Conservation (phyloP, 2,888 invertebrate genomes). For the Liopterus haemorrhoidalis region DNA sequence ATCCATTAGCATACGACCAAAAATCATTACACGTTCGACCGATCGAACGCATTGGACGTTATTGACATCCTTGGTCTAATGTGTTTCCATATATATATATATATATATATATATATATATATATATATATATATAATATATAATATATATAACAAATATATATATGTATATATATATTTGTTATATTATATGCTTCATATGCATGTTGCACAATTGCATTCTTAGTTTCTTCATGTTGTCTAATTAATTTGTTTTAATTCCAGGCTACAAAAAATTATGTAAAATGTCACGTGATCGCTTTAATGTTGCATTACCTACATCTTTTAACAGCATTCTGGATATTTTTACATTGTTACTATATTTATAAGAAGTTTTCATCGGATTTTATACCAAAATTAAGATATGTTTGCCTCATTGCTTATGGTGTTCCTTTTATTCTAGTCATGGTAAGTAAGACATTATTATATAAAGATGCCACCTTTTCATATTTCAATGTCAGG, state of each 20-base stretch:
- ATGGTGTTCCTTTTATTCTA: constrained; percentile 57
- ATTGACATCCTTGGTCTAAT: no score
- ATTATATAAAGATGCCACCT: neutral
- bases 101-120: no score
- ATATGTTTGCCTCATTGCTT: constrained; percentile 56
- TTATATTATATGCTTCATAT: neutral
- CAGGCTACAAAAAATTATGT: constrained; percentile 59
- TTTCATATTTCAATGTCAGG: constrained; percentile 1
- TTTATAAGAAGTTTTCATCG: constrained; percentile 52
- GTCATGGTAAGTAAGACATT: constrained; percentile 56
- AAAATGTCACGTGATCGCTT: constrained; percentile 61
- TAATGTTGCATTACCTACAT: constrained; percentile 64
- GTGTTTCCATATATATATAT: no score
- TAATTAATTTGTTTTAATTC: constrained; percentile 28
- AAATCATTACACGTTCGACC: no score
- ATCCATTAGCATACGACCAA: no score
- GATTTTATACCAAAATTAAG: constrained; percentile 49
- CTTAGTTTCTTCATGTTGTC: neutral
- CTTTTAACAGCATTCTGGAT: constrained; percentile 66
- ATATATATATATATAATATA: no score
- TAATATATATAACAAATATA: no score
- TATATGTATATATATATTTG: neutral
- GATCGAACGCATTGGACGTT: no score
- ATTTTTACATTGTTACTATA: constrained; percentile 58
- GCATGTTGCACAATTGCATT: neutral